Conservation (phyloP, 2,888 invertebrate genomes). For the Pilophorus perplexus region DNA sequence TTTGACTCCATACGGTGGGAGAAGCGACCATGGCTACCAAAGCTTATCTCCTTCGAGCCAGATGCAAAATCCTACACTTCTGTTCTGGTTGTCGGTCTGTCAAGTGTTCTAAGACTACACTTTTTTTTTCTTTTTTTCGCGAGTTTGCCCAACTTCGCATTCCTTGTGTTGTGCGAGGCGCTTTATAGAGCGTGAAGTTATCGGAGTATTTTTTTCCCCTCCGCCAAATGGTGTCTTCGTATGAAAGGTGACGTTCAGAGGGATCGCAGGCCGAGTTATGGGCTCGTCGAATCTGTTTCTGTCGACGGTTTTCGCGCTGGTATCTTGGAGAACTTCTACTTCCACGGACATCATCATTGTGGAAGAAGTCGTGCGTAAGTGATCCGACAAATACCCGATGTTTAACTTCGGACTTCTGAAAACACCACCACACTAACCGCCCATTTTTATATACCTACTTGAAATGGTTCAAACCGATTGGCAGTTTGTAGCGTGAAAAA, state of each 20-base stretch:
- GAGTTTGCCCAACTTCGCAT: neutral
- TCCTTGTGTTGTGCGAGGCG: neutral
- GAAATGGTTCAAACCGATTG: too few species aligned
- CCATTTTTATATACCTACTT: too few species aligned
- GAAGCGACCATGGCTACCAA: conserved; percentile 20
- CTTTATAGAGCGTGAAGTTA: neutral
- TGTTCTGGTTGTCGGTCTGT: too few species aligned
- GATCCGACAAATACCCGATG: neutral
- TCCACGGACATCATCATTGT: conserved; percentile 25
- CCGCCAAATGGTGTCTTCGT: neutral
- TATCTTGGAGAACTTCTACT: neutral
- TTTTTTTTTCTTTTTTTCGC: neutral
- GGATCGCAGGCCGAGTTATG: neutral
- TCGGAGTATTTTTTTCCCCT: neutral
- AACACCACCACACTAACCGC: too few species aligned
- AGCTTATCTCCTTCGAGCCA: conserved; percentile 11
- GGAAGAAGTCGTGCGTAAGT: conserved; percentile 34
- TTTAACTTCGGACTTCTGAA: too few species aligned
- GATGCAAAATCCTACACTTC: neutral
- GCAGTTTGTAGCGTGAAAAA: too few species aligned
- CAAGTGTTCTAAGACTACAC: too few species aligned
- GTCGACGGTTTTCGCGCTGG: neutral
- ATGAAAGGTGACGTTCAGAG: neutral
- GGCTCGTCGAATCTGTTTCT: neutral
- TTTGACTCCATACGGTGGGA: conserved; percentile 1